Evolutionary conservation across 2,113 vertebrate species (phyloP), one percentile per base, ranked within the genome.

Genomic region (Thalassoma bifasciatum): DNA sequence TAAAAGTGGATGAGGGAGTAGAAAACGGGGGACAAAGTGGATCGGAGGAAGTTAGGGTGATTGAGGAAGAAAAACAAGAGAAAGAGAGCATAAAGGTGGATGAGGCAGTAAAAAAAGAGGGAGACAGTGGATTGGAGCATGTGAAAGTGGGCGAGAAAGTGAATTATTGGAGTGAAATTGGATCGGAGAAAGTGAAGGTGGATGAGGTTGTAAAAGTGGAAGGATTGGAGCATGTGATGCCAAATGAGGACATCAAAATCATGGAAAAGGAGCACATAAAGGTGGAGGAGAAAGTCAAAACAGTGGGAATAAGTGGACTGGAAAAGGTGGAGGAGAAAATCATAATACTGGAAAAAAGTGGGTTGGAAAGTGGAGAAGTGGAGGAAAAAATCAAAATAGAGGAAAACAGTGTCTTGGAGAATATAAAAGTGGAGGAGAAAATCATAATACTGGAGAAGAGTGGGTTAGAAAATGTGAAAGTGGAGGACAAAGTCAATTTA

Each of bases 271-370:
- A n/a, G n/a, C n/a, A n/a, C n/a, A n/a, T n/a, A n/a, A n/a, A n/a
- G n/a, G n/a, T n/a, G n/a, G n/a, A n/a, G n/a, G n/a, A n/a, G n/a
- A n/a, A n/a, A n/a, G 38, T 40, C 12, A 44, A 53, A 16, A 8
- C 30, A 1, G 5, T 22, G 26, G 65, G 68, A 47, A 21, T 14
- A 4, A 3, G n/a, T 10, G 42, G 13, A 21, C 8, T 52, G 11
- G 47, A 82, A 11, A 46, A 66, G 51, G 26, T 14, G 6, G 34
- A 50, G 6, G 61, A 53, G n/a, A 42, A 12, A 10, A 19, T 50
- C 1, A 37, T 42, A 22, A 19, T 0, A 8, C 19, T 5, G 22
- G 21, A 1, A 26, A 26, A 56, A 17, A 34, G 14, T 34, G 6
- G 26, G 16, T 44, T 16, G 42, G 47, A 82, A 7, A 49, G 42